Conservation (phyloP, 2,113 vertebrate species). For the Callaeas wilsoni region DNA sequence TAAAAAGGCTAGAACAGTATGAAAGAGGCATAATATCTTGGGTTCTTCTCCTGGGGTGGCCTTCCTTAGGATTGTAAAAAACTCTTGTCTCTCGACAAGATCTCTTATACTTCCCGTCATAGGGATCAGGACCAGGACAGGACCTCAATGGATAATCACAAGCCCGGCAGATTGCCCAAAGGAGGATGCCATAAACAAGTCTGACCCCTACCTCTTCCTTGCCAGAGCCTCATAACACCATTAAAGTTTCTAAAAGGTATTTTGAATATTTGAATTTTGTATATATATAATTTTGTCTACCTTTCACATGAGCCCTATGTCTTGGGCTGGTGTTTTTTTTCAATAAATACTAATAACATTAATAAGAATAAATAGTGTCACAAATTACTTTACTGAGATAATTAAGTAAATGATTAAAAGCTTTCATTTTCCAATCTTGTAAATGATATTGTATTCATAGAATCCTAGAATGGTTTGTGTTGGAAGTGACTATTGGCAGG, state of each 20-base stretch:
- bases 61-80: background rate
- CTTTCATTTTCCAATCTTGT: background rate
- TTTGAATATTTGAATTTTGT: background rate
- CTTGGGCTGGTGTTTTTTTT: background rate
- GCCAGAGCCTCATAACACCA: fast-evolving
- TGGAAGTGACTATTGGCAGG: background rate
- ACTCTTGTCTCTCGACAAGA: background rate
- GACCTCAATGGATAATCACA: background rate
- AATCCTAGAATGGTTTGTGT: background rate
- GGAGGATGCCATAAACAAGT: background rate
- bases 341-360: background rate
- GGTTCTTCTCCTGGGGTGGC: background rate
- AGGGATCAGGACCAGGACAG: background rate
- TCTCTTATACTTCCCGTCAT: background rate
- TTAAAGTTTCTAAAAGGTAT: background rate
- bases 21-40: background rate
- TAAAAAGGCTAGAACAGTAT: background rate
- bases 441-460: background rate
- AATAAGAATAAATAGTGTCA: background rate
- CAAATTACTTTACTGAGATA: background rate
- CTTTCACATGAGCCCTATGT: background rate
- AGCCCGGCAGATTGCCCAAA: background rate
- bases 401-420: background rate
- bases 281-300: background rate
- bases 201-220: fast-evolving